A percentile compares a stretch with the other conserved stretches of the same genome.
Conservation (phyloP, 2,888 invertebrate genomes). For the Diarsia mendica region DNA sequence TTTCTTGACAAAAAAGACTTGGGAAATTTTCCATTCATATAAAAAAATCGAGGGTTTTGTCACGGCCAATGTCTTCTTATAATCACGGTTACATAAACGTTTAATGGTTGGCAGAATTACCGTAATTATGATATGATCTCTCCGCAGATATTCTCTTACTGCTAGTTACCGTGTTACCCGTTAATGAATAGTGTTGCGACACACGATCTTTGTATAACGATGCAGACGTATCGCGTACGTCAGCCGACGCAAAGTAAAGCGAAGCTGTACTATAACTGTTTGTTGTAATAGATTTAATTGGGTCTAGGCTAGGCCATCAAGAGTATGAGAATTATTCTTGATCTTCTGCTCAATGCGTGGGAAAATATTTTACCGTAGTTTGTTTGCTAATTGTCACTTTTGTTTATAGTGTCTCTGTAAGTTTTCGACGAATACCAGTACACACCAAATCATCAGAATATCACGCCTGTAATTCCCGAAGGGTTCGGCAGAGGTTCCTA, state of each 20-base stretch:
- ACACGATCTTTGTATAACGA: slow-evolving; percentile 13
- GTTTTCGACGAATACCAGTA: background rate
- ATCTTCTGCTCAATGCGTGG: slow-evolving; percentile 20
- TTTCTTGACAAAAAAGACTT: background rate
- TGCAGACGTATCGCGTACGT: slow-evolving; percentile 6
- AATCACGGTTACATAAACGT: slow-evolving; percentile 10
- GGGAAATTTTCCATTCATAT: background rate
- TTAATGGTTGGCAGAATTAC: slow-evolving; percentile 23
- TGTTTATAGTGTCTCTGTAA: background rate
- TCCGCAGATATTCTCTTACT: slow-evolving; percentile 20
- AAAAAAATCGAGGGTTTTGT: too few relatives aligned
- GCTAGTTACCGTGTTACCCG: slow-evolving; percentile 7
- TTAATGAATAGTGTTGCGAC: slow-evolving; percentile 28
- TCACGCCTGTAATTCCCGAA: background rate
- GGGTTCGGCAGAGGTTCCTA: background rate
- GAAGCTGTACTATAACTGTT: slow-evolving; percentile 3
- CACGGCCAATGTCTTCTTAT: background rate
- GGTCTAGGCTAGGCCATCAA: slow-evolving; percentile 25
- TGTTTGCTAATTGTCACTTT: background rate
- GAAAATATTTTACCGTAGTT: background rate
- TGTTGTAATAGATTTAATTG: slow-evolving; percentile 32
- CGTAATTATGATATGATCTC: slow-evolving; percentile 26
- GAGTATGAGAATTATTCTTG: slow-evolving; percentile 26
- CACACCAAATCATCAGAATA: background rate
- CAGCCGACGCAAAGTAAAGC: slow-evolving; percentile 9